A percentile compares a stretch with the other conserved stretches of the same genome.
Conservation (phyloP, 1,140 invertebrate species). For the Papilio dardanus region DNA sequence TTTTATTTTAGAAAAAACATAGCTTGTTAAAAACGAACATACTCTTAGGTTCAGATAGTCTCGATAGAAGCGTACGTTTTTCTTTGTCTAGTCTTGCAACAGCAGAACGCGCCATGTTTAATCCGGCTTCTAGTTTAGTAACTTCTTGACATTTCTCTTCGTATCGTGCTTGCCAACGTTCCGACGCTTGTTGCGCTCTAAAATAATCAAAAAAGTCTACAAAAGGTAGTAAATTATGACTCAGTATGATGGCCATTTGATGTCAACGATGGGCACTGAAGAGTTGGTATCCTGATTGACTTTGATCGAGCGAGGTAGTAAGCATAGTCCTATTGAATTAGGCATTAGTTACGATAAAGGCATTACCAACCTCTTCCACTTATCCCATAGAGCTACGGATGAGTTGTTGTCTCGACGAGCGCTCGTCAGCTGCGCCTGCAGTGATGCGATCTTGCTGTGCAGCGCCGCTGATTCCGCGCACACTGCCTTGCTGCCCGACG, state of each 20-base stretch:
- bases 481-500: slow-evolving; percentile 62
- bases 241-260: too few relatives aligned
- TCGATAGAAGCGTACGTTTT: slow-evolving; percentile 65
- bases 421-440: slow-evolving; percentile 67
- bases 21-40: slow-evolving; percentile 39
- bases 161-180: slow-evolving; percentile 73
- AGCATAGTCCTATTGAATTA: too few relatives aligned
- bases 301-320: too few relatives aligned
- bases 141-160: slow-evolving; percentile 77
- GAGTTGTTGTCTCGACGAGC: slow-evolving; percentile 65
- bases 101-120: slow-evolving; percentile 65
- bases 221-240: too few relatives aligned
- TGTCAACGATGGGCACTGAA: too few relatives aligned
- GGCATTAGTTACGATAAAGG: neutral
- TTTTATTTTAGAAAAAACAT: neutral
- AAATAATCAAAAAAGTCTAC: slow-evolving; percentile 31
- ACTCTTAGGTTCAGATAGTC: slow-evolving; percentile 70
- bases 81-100: slow-evolving; percentile 73
- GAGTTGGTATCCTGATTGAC: too few relatives aligned
- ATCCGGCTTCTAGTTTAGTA: slow-evolving; percentile 67
- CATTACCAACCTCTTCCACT: slow-evolving; percentile 72
- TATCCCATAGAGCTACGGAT: slow-evolving; percentile 76
- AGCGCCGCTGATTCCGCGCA: slow-evolving; percentile 65
- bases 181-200: slow-evolving; percentile 77
- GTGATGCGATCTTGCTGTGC: slow-evolving; percentile 66